These are phyloP conservation scores for Triplophysa tibetana DNA, from an alignment of 2,113 vertebrate genomes.

Conservation along the genomic window DNA sequence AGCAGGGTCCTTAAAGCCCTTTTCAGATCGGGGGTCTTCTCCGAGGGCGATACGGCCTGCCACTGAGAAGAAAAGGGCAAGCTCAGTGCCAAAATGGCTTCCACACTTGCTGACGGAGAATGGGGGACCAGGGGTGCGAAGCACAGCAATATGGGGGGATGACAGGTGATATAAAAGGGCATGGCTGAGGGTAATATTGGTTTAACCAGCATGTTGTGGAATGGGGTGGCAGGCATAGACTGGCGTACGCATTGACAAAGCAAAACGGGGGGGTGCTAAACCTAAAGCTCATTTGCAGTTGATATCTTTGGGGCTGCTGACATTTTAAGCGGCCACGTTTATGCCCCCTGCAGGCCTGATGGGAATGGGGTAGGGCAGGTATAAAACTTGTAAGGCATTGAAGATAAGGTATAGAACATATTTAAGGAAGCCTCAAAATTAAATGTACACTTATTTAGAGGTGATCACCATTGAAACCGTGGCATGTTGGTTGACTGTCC, in stretches of 20 bases:
- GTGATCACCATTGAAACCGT: not conserved
- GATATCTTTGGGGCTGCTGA: not conserved
- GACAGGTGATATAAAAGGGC: slow-evolving; percentile 49
- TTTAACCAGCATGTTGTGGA: slow-evolving; percentile 30
- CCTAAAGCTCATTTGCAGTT: not conserved
- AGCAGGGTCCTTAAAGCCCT: slow-evolving; percentile 82
- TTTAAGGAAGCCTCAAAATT: not conserved
- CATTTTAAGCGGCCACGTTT: not conserved
- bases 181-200: slow-evolving; percentile 41
- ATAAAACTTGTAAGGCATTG: not conserved
- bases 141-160: slow-evolving; percentile 47
- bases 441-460: not conserved
- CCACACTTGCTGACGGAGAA: slow-evolving; percentile 56
- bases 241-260: not conserved
- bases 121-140: slow-evolving; percentile 1
- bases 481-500: not conserved
- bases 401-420: not conserved
- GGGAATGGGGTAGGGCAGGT: slow-evolving; percentile 22
- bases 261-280: not conserved
- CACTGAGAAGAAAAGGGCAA: slow-evolving; percentile 79
- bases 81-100: slow-evolving; percentile 53
- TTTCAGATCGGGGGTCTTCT: slow-evolving; percentile 85
- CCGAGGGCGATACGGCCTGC: slow-evolving; percentile 79
- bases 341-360: not conserved
- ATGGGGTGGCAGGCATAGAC: slow-evolving; percentile 25